Base-by-base conservation (phyloP, 2,113 vertebrate species). In the Capra hircus region DNA sequence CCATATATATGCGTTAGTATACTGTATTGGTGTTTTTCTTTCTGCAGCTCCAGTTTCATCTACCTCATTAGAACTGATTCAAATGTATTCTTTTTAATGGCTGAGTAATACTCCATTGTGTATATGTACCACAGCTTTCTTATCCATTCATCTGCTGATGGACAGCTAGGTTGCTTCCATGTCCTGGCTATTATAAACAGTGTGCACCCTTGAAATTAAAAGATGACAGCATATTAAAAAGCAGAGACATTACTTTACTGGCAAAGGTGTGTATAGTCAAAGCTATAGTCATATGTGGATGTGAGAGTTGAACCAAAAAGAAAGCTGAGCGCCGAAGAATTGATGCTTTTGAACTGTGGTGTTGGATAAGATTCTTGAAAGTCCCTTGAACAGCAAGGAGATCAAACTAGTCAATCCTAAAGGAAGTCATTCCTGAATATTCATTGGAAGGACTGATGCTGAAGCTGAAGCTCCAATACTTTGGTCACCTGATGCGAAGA, bases 291-390 rank as follows among this genome's bases (percentile, higher is more conserved):
- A 71, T 71, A 36, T 71, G 19, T 71, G n/a, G 67, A 71, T 71
- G 19, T 36, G 67, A 23, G n/a, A 71, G 67, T 71, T 71, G 19
- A 5, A 40, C n/a, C 67, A 71, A 71, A 71, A 71, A 71, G 9
- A 71, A 36, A 71, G 67, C 67, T 71, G 19, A 71, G n/a, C 5
- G 0, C n/a, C 0, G 0, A 71, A 71, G 19, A 71, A 71, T 23
- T 71, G n/a, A 23, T 71, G 67, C n/a, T 71, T 40, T 40, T 71
- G 19, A 71, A 71, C 5, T 0, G 9, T 36, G 64, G n/a, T 71
- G 19, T 12, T 71, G 67, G 19, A 40, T 5, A 71, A 71, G n/a
- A 71, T 21, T 71, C n/a, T 71, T 23, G 5, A 36, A 19, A 71
- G 67, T 36, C 67, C 67, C 19, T 71, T 71, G 67, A 19, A 71